phyloP scores from a whole-genome alignment of 2,888 invertebrate species.

The Lamellibrachia columna region DNA sequence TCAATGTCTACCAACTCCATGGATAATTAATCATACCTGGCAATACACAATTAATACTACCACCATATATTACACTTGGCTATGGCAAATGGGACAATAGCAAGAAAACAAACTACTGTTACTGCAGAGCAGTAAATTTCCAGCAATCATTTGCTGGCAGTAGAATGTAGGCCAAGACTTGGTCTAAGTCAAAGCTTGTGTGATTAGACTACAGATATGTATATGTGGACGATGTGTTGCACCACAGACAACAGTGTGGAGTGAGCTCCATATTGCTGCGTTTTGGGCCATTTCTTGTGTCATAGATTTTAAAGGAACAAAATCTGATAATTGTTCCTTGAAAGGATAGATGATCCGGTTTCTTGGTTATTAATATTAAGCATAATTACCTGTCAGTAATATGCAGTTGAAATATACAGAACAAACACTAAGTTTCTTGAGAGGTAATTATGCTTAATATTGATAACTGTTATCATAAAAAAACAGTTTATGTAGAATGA shows the following conservation, averaged over 20 bases:
- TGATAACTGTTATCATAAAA: too few relatives aligned
- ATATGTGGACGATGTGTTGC: background rate
- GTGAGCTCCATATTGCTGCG: background rate
- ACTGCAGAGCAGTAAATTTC: background rate
- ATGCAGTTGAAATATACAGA: too few relatives aligned
- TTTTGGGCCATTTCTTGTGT: background rate
- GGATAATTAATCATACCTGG: background rate
- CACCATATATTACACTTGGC: background rate
- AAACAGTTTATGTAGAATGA: too few relatives aligned
- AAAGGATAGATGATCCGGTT: too few relatives aligned
- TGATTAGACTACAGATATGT: background rate
- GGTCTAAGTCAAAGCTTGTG: constrained; percentile 4
- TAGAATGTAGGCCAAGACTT: background rate
- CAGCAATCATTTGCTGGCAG: constrained; percentile 6
- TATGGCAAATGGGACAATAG: background rate
- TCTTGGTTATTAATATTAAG: too few relatives aligned
- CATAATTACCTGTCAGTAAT: too few relatives aligned
- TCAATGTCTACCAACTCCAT: background rate
- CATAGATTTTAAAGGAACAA: too few relatives aligned
- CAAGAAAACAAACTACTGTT: background rate
- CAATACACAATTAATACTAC: background rate
- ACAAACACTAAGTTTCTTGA: too few relatives aligned
- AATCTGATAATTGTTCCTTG: too few relatives aligned
- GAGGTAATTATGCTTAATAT: too few relatives aligned
- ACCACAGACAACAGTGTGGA: background rate